These are phyloP conservation scores for Selenia dentaria DNA, from an alignment of 2,888 invertebrate species.

Conservation along the genomic window DNA sequence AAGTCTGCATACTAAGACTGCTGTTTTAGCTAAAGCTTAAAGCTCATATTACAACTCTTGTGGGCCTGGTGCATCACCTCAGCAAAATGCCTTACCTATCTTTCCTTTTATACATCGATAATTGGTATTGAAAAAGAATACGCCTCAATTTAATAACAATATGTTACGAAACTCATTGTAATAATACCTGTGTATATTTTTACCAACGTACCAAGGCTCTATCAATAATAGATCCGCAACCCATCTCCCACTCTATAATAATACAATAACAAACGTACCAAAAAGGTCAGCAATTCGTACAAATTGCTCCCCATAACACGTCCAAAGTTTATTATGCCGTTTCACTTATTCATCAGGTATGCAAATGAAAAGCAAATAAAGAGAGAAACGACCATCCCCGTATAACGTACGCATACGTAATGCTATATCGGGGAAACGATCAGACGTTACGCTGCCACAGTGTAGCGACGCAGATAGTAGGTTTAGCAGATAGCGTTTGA, in stretches of 20 bases:
- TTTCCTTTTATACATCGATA: no score
- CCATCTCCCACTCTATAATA: slow-evolving; percentile 23
- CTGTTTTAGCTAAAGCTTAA: no score
- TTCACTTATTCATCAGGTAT: slow-evolving; percentile 63
- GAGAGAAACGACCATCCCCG: slow-evolving; percentile 59
- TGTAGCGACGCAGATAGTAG: background rate
- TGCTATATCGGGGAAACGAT: slow-evolving; percentile 69
- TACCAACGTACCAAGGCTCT: background rate
- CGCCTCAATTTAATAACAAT: no score
- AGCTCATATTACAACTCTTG: no score
- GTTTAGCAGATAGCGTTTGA: background rate
- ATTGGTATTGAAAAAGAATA: no score
- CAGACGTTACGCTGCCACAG: slow-evolving; percentile 60
- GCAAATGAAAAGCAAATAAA: slow-evolving; percentile 73
- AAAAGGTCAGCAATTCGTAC: slow-evolving; percentile 34
- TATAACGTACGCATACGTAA: slow-evolving; percentile 41
- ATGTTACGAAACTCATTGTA: no score
- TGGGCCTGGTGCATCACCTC: no score
- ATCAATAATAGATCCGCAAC: slow-evolving; percentile 12
- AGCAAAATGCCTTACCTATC: no score
- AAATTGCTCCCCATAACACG: slow-evolving; percentile 36
- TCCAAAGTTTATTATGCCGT: slow-evolving; percentile 50
- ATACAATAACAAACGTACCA: slow-evolving; percentile 28
- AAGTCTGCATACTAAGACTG: no score
- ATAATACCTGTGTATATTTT: no score